phyloP scores from a whole-genome alignment of 2,888 invertebrate species.

The Bursaphelenchus okinawaensis region DNA sequence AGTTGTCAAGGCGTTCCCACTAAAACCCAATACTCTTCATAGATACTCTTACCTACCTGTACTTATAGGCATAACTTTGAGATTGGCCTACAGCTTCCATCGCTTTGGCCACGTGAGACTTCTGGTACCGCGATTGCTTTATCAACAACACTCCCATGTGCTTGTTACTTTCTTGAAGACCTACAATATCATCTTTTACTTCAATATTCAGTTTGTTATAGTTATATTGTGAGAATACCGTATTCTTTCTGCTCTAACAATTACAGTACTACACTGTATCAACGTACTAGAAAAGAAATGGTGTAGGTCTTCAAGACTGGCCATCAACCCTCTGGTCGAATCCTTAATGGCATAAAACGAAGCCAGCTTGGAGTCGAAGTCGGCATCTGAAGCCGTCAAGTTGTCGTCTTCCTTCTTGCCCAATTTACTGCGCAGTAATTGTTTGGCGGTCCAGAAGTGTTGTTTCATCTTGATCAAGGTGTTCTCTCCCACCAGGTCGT shows the following conservation, averaged over 20 bases:
- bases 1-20: slow-evolving; percentile 66
- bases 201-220: no score
- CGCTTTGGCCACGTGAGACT: slow-evolving; percentile 64
- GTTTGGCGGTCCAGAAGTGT: slow-evolving; percentile 97
- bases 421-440: slow-evolving; percentile 63
- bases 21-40: neutral
- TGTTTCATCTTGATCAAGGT: slow-evolving; percentile 68
- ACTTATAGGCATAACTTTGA: slow-evolving; percentile 2
- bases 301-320: slow-evolving; percentile 54
- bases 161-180: slow-evolving; percentile 16
- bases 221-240: no score
- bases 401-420: slow-evolving; percentile 77
- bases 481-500: slow-evolving; percentile 35
- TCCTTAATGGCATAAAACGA: slow-evolving; percentile 60
- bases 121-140: slow-evolving; percentile 14
- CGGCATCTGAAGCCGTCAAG: slow-evolving; percentile 88
- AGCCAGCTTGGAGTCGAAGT: slow-evolving; percentile 90
- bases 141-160: slow-evolving; percentile 14
- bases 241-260: neutral
- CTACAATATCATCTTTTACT: no score
- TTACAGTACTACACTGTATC: no score
- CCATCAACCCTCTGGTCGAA: slow-evolving; percentile 60
- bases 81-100: slow-evolving; percentile 15
- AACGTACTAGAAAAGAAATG: slow-evolving; percentile 15
- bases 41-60: neutral